Evolutionary conservation across 2,797 vertebrate genomes (phyloP), one percentile per base, ranked within the genome.

Genomic region (Falco berigora): DNA sequence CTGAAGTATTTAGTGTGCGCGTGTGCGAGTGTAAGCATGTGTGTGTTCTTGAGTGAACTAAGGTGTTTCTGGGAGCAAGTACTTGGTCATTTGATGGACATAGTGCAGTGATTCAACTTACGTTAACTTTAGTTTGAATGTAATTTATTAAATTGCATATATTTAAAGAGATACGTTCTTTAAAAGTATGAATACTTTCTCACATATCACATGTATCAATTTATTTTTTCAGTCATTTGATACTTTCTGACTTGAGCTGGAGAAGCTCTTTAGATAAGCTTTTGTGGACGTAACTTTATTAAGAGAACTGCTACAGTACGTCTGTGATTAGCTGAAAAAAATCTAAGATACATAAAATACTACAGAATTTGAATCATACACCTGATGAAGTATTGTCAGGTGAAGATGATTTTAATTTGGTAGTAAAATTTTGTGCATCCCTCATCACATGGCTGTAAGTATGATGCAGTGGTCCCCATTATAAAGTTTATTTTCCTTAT

Each of bases 1-100:
- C 97, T 97, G 30, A 97, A 97, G 94, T 96, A 95, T 96, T 97
- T 95, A 96, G 96, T 28, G 96, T 97, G 96, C 2, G 79, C 9
- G 95, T 97, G 96, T 98, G 98, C 94, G 98, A 98, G 98, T 98
- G 98, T 96, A 96, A 98, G 97, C 98, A 96, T 98, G 97, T 98
- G 97, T 98, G 97, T 98, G 97, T 97, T 97, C 97, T 94, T 97
- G 97, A 98, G 95, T 98, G 98, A 97, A 86, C 96, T 92, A 66
- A 97, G 97, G 94, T 98, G 96, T 98, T 98, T 98, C 97, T 98
- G 98, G 98, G 97, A 98, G 98, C 98, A 98, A 98, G 98, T 98
- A 97, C 97, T 97, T 96, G 98, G 97, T 97, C 98, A 98, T 97
- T 98, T 97, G 97, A 98, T 97, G 98, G 97, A 98, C 98, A 96